phyloP scores from a whole-genome alignment of 2,888 invertebrate genomes.

The Arctia plantaginis region DNA sequence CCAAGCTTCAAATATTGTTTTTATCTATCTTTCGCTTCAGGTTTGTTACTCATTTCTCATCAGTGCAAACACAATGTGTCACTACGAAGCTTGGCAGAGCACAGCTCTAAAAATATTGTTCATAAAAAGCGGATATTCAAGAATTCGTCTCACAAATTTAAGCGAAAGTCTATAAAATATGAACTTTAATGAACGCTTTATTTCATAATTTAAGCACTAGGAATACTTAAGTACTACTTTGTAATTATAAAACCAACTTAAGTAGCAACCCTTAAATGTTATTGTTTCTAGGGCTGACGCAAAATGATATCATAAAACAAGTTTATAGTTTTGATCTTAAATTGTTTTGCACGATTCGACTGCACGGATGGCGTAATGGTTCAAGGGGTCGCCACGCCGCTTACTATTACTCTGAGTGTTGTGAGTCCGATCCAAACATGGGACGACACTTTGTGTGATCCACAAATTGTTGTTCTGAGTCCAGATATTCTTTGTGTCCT shows the following conservation, averaged over 20 bases:
- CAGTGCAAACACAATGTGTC: too few relatives aligned
- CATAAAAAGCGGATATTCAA: not conserved
- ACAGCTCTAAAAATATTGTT: not conserved
- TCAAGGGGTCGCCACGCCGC: too few relatives aligned
- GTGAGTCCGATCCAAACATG: too few relatives aligned
- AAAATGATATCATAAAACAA: conserved; percentile 47
- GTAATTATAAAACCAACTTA: not conserved
- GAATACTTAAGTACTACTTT: not conserved
- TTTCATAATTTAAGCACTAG: not conserved
- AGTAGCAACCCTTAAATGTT: conserved; percentile 35
- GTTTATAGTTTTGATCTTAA: conserved; percentile 39
- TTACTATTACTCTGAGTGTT: too few relatives aligned
- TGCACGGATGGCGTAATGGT: too few relatives aligned
- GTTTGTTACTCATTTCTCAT: too few relatives aligned
- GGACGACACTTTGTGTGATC: too few relatives aligned
- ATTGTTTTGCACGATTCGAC: conserved; percentile 40
- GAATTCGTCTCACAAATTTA: not conserved
- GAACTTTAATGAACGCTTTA: not conserved
- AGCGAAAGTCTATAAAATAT: not conserved
- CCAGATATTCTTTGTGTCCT: too few relatives aligned
- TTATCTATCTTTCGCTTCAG: too few relatives aligned
- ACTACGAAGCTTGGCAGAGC: too few relatives aligned
- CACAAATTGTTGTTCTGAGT: too few relatives aligned
- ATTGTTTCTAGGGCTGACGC: conserved; percentile 43
- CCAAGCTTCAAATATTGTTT: too few relatives aligned